These are phyloP conservation scores for Drosophila sucinea DNA, from an alignment of 1,140 invertebrate species.

Conservation along the genomic window DNA sequence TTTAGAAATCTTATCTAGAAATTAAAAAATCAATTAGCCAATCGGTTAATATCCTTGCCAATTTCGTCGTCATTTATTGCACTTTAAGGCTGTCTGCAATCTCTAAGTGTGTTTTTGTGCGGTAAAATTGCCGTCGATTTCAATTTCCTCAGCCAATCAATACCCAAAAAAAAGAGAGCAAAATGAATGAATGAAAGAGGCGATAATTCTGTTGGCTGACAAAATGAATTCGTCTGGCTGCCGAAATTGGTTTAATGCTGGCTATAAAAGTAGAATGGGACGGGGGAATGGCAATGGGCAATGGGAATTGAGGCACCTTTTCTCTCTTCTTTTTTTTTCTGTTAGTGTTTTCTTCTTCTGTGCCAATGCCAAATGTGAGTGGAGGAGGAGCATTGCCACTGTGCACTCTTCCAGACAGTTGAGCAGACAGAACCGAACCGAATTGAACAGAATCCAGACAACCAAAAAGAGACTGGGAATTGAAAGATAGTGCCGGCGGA, in stretches of 20 bases:
- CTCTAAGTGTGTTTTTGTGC: background rate
- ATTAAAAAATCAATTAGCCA: background rate
- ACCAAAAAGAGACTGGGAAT: conserved; percentile 21
- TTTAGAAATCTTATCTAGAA: background rate
- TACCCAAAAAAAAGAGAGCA: conserved; percentile 14
- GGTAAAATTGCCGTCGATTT: conserved; percentile 21
- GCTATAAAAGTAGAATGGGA: conserved; percentile 15
- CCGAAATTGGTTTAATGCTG: conserved; percentile 57
- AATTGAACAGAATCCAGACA: conserved; percentile 6
- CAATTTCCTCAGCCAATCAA: conserved; percentile 44
- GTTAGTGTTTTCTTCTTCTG: conserved; percentile 22
- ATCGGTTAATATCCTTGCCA: background rate
- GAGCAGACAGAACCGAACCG: conserved; percentile 35
- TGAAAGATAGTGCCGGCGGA: background rate
- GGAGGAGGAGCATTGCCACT: conserved; percentile 21
- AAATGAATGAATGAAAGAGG: conserved; percentile 1
- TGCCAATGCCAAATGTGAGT: conserved; percentile 54
- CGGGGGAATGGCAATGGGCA: background rate
- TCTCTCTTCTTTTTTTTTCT: conserved; percentile 13
- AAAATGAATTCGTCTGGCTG: conserved; percentile 46
- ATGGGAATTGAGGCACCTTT: conserved; percentile 32
- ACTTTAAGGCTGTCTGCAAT: background rate
- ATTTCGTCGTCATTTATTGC: background rate
- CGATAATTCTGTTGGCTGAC: conserved; percentile 28
- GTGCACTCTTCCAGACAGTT: conserved; percentile 72